Evolutionary conservation across 2,888 invertebrate genomes (phyloP).

Genomic region (Cataglyphis livida): DNA sequence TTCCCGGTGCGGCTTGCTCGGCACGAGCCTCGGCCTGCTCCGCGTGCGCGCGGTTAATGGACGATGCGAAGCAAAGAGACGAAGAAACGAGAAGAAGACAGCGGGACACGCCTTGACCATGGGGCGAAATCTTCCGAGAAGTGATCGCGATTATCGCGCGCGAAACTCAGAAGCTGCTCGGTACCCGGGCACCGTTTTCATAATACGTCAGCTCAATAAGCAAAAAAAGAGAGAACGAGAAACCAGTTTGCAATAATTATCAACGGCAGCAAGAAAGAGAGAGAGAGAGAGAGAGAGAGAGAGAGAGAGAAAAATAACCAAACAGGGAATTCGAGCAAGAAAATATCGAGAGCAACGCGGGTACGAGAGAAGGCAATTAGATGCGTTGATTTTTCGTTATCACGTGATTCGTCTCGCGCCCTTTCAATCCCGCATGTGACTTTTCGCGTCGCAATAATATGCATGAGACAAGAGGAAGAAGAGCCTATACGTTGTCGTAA

Average conservation of each 20-base stretch:
- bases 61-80: conserved; percentile 69
- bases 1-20: conserved; percentile 79
- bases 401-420: neutral
- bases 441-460: neutral
- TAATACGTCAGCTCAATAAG: conserved; percentile 41
- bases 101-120: conserved; percentile 74
- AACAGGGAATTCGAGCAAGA: conserved; percentile 59
- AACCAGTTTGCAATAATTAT: conserved; percentile 64
- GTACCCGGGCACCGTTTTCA: conserved; percentile 60
- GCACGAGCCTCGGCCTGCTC: conserved; percentile 75
- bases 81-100: conserved; percentile 52
- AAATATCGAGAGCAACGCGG: conserved; percentile 44
- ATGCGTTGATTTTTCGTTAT: conserved; percentile 39
- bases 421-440: conserved; percentile 12
- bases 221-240: conserved; percentile 7
- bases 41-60: conserved; percentile 67
- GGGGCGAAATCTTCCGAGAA: conserved; percentile 76
- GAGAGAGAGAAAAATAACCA: conserved; percentile 66
- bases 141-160: conserved; percentile 70
- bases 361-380: conserved; percentile 35
- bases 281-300: conserved; percentile 50
- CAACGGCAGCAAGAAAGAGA: conserved; percentile 51
- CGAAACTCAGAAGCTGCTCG: conserved; percentile 72
- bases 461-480: neutral
- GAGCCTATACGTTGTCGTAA: neutral